A percentile compares a stretch with the other conserved stretches of the same genome.
Conservation (phyloP, 2,888 invertebrate genomes). For the Chirona hameri region DNA sequence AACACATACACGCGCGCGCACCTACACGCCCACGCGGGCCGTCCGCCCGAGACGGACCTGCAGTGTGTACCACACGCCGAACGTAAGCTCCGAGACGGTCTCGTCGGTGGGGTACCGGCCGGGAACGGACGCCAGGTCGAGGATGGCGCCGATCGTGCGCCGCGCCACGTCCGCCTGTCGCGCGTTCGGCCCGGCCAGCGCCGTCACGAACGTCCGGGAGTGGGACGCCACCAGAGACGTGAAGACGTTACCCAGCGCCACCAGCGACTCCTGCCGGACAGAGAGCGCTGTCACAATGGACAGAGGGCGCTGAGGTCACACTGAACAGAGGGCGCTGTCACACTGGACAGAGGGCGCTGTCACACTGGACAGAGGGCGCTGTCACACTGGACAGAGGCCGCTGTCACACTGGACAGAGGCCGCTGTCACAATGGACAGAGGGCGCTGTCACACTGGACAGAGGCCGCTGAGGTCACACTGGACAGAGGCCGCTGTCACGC, state of each 20-base stretch:
- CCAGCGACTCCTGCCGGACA: constrained; percentile 25
- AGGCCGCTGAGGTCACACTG: no score
- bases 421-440: no score
- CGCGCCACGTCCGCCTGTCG: background rate
- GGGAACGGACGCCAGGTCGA: constrained; percentile 8
- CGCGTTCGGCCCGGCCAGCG: background rate
- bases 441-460: no score
- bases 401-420: no score
- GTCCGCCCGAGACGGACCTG: background rate
- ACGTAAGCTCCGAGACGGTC: constrained; percentile 28
- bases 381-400: no score
- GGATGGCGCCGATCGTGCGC: background rate
- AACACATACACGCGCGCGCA: no score
- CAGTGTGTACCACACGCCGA: constrained; percentile 29
- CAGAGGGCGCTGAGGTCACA: no score
- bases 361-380: no score
- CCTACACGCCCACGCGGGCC: background rate
- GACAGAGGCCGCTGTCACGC: no score
- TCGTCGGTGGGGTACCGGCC: constrained; percentile 28
- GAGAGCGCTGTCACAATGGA: background rate
- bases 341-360: no score
- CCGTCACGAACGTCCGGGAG: background rate
- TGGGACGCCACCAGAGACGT: constrained; percentile 13
- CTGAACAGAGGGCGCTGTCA: no score
- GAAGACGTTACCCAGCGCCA: constrained; percentile 25